These are phyloP conservation scores for Atrichornis clamosus DNA, from an alignment of 2,113 vertebrate genomes.

Conservation along the genomic window DNA sequence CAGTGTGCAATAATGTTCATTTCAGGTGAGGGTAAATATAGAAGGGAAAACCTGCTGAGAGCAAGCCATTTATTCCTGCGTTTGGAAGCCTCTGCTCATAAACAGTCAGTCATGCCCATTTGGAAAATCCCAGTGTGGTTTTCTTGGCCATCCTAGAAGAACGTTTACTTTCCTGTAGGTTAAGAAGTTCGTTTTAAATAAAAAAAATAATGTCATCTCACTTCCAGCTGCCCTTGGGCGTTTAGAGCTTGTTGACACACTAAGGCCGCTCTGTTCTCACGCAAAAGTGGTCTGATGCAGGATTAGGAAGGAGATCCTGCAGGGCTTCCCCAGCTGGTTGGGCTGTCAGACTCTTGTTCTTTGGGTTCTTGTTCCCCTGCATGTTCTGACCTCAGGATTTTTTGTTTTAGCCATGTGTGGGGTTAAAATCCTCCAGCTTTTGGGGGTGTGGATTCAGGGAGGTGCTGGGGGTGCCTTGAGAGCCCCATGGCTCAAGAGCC, in stretches of 20 bases:
- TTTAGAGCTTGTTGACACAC: slow-evolving; percentile 30
- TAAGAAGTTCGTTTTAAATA: slow-evolving; percentile 54
- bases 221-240: slow-evolving; percentile 19
- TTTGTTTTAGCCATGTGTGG: rapidly evolving
- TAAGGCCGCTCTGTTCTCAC: slow-evolving; percentile 31
- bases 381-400: background rate
- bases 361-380: background rate
- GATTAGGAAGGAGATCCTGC: background rate
- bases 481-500: background rate
- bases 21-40: slow-evolving; percentile 71
- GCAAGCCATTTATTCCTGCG: slow-evolving; percentile 49
- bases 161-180: slow-evolving; percentile 53
- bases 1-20: slow-evolving; percentile 53
- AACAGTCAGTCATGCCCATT: slow-evolving; percentile 53
- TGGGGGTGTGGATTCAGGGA: background rate
- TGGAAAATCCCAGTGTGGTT: slow-evolving; percentile 69
- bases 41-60: slow-evolving; percentile 68
- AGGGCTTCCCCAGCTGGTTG: background rate
- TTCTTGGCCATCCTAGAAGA: slow-evolving; percentile 37
- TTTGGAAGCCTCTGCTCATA: slow-evolving; percentile 55
- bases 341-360: background rate
- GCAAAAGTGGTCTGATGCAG: background rate
- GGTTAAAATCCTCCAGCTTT: background rate
- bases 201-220: slow-evolving; percentile 16
- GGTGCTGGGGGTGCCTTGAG: background rate